phyloP scores from a whole-genome alignment of 2,888 invertebrate species.

The Andrena bucephala region DNA sequence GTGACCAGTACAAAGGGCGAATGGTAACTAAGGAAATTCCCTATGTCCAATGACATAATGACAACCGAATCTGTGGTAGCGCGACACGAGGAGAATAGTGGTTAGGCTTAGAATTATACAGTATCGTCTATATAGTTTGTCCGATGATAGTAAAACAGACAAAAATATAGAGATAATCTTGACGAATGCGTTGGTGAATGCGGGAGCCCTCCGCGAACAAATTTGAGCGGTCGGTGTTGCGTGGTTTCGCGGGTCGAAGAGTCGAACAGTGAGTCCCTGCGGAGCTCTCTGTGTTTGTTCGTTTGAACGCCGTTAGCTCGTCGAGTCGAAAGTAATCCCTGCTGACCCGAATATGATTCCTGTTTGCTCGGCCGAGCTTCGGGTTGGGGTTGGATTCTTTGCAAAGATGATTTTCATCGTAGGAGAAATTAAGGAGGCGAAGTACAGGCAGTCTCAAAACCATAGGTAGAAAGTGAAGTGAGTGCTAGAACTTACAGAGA shows the following conservation, averaged over 20 bases:
- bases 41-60: too few relatives aligned
- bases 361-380: slow-evolving; percentile 1
- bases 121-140: background rate
- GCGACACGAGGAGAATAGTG: too few relatives aligned
- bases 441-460: background rate
- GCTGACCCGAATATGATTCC: slow-evolving; percentile 28
- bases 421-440: slow-evolving; percentile 1
- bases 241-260: slow-evolving; percentile 6
- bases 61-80: too few relatives aligned
- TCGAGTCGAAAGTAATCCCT: slow-evolving; percentile 33
- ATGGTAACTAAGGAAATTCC: too few relatives aligned
- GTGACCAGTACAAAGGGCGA: too few relatives aligned
- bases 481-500: background rate
- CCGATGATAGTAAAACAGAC: background rate
- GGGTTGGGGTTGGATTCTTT: slow-evolving; percentile 9
- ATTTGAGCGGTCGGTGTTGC: slow-evolving; percentile 4
- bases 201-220: background rate
- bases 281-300: slow-evolving; percentile 15
- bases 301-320: slow-evolving; percentile 36
- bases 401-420: slow-evolving; percentile 23
- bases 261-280: background rate
- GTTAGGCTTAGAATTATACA: too few relatives aligned
- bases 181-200: background rate
- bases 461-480: background rate
- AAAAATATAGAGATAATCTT: background rate